Evolutionary conservation across 2,113 vertebrate species (phyloP).

Genomic region (Struthidea cinerea): DNA sequence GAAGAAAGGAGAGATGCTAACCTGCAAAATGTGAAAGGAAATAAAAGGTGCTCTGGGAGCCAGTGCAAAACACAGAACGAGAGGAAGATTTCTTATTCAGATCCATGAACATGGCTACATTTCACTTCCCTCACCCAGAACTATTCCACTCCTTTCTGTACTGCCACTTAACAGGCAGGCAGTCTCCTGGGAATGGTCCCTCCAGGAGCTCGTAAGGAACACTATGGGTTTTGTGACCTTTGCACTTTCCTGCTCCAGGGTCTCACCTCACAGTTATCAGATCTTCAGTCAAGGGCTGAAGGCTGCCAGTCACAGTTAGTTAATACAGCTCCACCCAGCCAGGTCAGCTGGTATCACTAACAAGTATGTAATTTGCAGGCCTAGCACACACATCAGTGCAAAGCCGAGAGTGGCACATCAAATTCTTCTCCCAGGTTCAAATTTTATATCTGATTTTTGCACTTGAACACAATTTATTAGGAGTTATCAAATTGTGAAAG

Average conservation of each 20-base stretch:
- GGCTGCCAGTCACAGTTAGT: not conserved
- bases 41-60: conserved; percentile 23
- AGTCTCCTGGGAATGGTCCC: not conserved
- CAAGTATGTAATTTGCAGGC: not conserved
- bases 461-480: not conserved
- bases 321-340: not conserved
- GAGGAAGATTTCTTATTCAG: not conserved
- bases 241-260: not conserved
- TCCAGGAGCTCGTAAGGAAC: not conserved
- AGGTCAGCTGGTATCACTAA: not conserved
- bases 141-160: not conserved
- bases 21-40: not conserved
- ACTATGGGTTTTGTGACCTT: not conserved
- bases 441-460: not conserved
- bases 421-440: not conserved
- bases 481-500: not conserved
- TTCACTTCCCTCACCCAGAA: not conserved
- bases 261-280: not conserved
- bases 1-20: conserved; percentile 22
- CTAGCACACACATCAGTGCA: not conserved
- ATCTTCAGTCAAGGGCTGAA: not conserved
- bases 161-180: not conserved
- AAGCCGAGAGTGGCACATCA: not conserved
- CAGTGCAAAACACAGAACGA: not conserved
- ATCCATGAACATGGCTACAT: not conserved